Evolutionary conservation across 2,888 invertebrate genomes (phyloP).

Genomic region (Malthinus seriepunctatus): DNA sequence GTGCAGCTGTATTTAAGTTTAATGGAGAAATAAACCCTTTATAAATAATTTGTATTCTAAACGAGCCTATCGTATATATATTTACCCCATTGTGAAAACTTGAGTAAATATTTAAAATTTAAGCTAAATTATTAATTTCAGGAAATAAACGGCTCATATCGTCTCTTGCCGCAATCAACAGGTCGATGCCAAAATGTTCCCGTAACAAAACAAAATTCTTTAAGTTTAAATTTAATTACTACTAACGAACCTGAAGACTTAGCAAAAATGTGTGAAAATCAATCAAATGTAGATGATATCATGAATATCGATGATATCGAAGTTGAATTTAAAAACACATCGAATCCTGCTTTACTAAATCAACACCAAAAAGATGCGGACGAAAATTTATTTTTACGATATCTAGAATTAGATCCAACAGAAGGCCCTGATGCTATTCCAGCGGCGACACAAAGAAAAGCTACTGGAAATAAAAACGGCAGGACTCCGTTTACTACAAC

Average conservation of each 20-base stretch:
- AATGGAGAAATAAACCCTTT: no score
- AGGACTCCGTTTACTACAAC: constrained; percentile 85
- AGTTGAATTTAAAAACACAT: constrained; percentile 43
- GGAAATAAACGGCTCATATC: constrained; percentile 70
- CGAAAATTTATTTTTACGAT: constrained; percentile 71
- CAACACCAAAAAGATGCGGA: constrained; percentile 69
- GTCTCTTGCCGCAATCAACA: constrained; percentile 70
- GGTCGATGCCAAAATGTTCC: constrained; percentile 57
- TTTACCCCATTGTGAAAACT: no score
- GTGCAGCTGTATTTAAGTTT: no score
- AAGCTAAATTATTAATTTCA: constrained; percentile 43
- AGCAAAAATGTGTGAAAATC: constrained; percentile 53
- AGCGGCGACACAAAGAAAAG: constrained; percentile 58
- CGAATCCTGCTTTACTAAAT: constrained; percentile 42
- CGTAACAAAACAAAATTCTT: constrained; percentile 36
- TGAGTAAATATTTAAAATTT: neutral
- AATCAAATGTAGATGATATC: constrained; percentile 55
- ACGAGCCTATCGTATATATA: no score
- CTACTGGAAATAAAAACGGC: constrained; percentile 62
- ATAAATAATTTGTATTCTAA: no score
- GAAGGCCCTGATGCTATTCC: constrained; percentile 66
- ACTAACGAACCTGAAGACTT: constrained; percentile 8
- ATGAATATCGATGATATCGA: constrained; percentile 49
- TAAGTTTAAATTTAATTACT: neutral
- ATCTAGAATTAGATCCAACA: constrained; percentile 79